Conservation (phyloP, 2,113 vertebrate genomes). For the Heterotis niloticus region DNA sequence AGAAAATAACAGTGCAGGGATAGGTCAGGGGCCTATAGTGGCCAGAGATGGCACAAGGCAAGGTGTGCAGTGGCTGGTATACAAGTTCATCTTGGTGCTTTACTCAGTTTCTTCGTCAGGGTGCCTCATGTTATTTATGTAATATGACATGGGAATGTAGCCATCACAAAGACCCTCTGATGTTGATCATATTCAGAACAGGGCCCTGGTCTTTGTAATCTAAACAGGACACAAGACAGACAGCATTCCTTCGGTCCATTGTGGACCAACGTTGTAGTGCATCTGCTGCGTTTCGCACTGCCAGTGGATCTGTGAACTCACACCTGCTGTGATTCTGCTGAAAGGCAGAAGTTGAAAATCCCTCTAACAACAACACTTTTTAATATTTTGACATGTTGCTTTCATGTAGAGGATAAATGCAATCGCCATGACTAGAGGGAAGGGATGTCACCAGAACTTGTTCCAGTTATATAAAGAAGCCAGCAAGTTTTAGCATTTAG, state of each 20-base stretch:
- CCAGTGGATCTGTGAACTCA: background rate
- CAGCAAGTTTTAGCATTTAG: background rate
- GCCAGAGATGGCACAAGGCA: no score
- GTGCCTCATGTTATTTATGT: no score
- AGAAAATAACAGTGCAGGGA: no score
- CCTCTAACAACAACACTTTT: background rate
- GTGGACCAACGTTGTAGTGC: background rate
- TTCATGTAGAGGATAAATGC: no score
- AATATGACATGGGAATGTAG: no score
- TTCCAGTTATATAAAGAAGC: no score
- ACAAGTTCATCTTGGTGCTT: no score
- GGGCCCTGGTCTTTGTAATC: background rate
- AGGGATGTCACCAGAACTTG: background rate
- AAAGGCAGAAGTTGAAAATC: background rate
- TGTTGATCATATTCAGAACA: background rate
- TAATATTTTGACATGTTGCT: background rate
- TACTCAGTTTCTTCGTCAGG: no score
- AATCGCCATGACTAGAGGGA: background rate
- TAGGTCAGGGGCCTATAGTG: no score
- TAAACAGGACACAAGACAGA: background rate
- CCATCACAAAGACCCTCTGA: background rate
- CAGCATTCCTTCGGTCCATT: no score
- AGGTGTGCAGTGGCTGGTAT: no score
- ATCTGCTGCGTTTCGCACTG: background rate
- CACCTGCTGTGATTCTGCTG: background rate